A percentile compares a stretch with the other conserved stretches of the same genome.
phyloP scores from a whole-genome alignment of 2,113 vertebrate genomes.

The Tichodroma muraria region DNA sequence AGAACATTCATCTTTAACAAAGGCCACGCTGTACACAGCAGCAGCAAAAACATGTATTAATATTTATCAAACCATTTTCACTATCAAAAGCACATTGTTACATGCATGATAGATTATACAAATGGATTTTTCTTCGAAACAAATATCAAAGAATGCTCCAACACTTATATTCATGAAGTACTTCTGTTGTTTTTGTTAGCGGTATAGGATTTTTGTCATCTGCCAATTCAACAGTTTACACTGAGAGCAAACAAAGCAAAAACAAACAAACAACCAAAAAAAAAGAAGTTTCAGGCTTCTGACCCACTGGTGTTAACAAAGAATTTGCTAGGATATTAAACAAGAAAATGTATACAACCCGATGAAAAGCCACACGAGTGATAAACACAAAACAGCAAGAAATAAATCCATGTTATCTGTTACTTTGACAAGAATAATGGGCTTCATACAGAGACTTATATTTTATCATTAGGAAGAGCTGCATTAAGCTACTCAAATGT shows the following conservation, averaged over 20 bases:
- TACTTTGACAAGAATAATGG: conserved; percentile 49
- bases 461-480: conserved; percentile 54
- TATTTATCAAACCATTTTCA: conserved; percentile 76
- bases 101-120: conserved; percentile 68
- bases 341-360: not conserved
- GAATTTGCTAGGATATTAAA: conserved; percentile 41
- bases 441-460: conserved; percentile 10
- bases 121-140: conserved; percentile 65
- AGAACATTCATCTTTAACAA: conserved; percentile 56
- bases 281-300: not conserved
- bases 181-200: conserved; percentile 49
- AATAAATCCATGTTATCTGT: conserved; percentile 30
- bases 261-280: not conserved
- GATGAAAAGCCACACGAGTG: not conserved
- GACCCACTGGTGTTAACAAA: conserved; percentile 34
- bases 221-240: conserved; percentile 48
- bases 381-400: conserved; percentile 44
- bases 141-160: conserved; percentile 51
- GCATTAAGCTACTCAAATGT: conserved; percentile 10
- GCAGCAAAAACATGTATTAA: conserved; percentile 62
- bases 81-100: conserved; percentile 67
- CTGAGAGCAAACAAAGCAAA: not conserved
- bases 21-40: conserved; percentile 30
- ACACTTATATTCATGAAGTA: conserved; percentile 20
- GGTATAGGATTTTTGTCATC: conserved; percentile 17